Evolutionary conservation across 2,113 vertebrate species (phyloP).

Genomic region (Chloroceryle aenea): DNA sequence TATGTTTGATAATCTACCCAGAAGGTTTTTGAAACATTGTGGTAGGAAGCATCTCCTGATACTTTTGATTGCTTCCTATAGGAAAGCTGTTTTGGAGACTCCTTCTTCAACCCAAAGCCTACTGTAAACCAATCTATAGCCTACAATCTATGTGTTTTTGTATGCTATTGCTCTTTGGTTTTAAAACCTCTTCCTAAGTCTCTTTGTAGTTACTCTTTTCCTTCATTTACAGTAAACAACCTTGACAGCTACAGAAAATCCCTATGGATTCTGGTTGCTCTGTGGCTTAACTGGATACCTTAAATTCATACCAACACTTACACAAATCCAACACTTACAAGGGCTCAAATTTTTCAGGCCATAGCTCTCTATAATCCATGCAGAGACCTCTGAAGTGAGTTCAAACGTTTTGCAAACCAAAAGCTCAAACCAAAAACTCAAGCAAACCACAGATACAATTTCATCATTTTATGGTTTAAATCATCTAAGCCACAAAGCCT

Average conservation of each 20-base stretch:
- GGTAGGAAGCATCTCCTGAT: background rate
- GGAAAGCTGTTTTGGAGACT: background rate
- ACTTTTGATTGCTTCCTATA: background rate
- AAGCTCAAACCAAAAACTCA: too few species aligned
- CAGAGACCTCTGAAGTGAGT: background rate
- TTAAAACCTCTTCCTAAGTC: background rate
- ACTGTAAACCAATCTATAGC: background rate
- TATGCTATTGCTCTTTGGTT: background rate
- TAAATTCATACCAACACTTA: too few species aligned
- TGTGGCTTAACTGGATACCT: background rate
- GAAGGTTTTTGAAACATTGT: background rate
- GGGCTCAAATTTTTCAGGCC: background rate
- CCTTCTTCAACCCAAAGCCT: background rate
- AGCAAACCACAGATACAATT: background rate
- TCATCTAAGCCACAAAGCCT: background rate
- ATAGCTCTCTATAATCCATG: background rate
- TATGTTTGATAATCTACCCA: background rate
- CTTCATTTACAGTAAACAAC: background rate
- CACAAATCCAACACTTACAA: background rate
- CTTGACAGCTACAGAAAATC: background rate
- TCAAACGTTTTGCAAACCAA: background rate
- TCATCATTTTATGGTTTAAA: background rate
- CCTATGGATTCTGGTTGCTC: background rate
- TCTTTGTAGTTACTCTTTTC: background rate
- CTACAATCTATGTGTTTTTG: background rate